These are phyloP conservation scores for Drosophila lini DNA, from an alignment of 1,140 invertebrate genomes.

Conservation along the genomic window DNA sequence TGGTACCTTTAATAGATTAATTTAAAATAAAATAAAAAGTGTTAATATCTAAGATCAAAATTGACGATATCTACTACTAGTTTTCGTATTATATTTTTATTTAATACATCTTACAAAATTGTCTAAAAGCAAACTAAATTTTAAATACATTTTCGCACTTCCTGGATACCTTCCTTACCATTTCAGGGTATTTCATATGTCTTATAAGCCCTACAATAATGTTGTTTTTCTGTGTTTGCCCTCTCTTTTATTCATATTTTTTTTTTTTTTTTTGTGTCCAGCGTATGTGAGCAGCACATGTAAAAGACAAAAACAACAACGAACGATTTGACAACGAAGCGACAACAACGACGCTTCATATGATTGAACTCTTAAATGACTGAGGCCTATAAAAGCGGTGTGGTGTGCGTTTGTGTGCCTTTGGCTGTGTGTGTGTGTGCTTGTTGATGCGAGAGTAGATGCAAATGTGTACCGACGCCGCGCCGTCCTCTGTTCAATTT, in stretches of 20 bases:
- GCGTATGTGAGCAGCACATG: conserved; percentile 54
- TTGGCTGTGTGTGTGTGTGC: conserved; percentile 8
- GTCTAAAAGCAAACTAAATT: background rate
- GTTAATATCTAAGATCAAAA: too few species aligned
- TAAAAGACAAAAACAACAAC: conserved; percentile 27
- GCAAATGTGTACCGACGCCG: conserved; percentile 31
- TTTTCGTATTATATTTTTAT: too few species aligned
- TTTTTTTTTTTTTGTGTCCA: conserved; percentile 33
- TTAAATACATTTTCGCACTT: background rate
- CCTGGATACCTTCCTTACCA: background rate
- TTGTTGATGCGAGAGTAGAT: conserved; percentile 17
- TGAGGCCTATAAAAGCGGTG: conserved; percentile 35
- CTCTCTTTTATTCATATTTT: conserved; percentile 42
- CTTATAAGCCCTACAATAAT: background rate
- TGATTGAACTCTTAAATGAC: conserved; percentile 76
- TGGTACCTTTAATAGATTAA: too few species aligned
- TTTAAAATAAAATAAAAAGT: too few species aligned
- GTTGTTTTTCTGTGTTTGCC: conserved; percentile 46
- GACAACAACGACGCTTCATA: conserved; percentile 69
- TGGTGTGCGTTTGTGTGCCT: conserved; percentile 14
- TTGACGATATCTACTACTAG: too few species aligned
- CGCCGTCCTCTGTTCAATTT: conserved; percentile 50
- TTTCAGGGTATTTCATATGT: background rate
- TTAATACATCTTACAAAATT: background rate
- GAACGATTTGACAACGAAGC: conserved; percentile 56